A percentile compares a stretch with the other conserved stretches of the same genome.
phyloP scores from a whole-genome alignment of 2,888 invertebrate species.

The Pyralis farinalis region DNA sequence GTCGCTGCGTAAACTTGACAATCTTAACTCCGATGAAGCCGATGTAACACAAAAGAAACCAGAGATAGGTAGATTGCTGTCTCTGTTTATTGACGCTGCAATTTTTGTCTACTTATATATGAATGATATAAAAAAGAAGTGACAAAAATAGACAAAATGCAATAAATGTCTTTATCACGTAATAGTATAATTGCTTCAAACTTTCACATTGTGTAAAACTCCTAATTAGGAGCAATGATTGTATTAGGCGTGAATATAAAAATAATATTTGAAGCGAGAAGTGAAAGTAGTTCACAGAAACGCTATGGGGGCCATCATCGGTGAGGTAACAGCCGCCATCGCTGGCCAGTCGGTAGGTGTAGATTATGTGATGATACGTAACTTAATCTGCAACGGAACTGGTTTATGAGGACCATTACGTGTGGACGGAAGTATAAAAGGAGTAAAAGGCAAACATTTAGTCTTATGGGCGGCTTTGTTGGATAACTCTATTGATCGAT shows the following conservation, averaged over 20 bases:
- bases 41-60: no score
- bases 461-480: neutral
- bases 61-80: no score
- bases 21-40: no score
- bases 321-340: slow-evolving; percentile 45
- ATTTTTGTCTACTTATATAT: no score
- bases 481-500: slow-evolving; percentile 1
- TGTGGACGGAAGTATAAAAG: slow-evolving; percentile 13
- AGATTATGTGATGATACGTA: slow-evolving; percentile 60
- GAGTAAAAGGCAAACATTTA: slow-evolving; percentile 25
- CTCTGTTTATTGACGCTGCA: no score
- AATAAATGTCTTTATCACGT: slow-evolving; percentile 3
- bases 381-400: slow-evolving; percentile 35
- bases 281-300: slow-evolving; percentile 19
- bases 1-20: no score
- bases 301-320: slow-evolving; percentile 22
- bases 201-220: slow-evolving; percentile 26
- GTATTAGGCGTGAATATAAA: slow-evolving; percentile 12
- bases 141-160: neutral
- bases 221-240: slow-evolving; percentile 19
- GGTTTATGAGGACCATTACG: slow-evolving; percentile 29
- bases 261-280: slow-evolving; percentile 13
- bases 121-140: no score
- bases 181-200: slow-evolving; percentile 26
- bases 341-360: slow-evolving; percentile 34